phyloP scores from a whole-genome alignment of 2,113 vertebrate genomes.

The Pogona vitticeps region DNA sequence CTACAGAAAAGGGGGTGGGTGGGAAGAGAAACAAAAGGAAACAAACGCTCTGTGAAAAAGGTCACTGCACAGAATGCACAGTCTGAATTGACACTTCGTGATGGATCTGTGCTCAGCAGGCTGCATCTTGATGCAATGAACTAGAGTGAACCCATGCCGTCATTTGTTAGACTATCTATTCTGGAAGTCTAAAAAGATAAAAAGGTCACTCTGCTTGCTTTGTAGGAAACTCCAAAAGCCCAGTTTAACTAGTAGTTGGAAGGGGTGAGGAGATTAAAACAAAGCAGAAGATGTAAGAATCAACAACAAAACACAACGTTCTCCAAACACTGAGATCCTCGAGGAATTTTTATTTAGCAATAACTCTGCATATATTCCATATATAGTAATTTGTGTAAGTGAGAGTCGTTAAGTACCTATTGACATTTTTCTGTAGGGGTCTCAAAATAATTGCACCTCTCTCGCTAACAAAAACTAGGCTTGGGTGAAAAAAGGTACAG shows the following conservation, averaged over 20 bases:
- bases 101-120: fast-evolving
- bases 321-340: background rate
- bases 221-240: constrained; percentile 2
- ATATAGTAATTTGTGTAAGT: background rate
- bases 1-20: constrained; percentile 67
- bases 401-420: background rate
- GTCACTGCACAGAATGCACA: fast-evolving
- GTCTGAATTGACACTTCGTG: background rate
- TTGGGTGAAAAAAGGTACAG: background rate
- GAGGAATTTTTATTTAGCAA: background rate
- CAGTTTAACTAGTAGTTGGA: background rate
- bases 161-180: background rate
- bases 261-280: background rate
- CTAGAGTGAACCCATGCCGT: background rate
- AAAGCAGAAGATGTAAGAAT: background rate
- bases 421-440: background rate
- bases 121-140: background rate
- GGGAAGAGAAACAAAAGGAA: constrained; percentile 13
- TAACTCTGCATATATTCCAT: background rate
- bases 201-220: constrained; percentile 17
- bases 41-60: background rate
- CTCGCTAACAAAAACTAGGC: background rate
- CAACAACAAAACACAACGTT: background rate
- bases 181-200: constrained; percentile 6
- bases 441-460: background rate